Base-by-base conservation (phyloP, 2,113 vertebrate genomes). In the Xiphophorus hellerii region DNA sequence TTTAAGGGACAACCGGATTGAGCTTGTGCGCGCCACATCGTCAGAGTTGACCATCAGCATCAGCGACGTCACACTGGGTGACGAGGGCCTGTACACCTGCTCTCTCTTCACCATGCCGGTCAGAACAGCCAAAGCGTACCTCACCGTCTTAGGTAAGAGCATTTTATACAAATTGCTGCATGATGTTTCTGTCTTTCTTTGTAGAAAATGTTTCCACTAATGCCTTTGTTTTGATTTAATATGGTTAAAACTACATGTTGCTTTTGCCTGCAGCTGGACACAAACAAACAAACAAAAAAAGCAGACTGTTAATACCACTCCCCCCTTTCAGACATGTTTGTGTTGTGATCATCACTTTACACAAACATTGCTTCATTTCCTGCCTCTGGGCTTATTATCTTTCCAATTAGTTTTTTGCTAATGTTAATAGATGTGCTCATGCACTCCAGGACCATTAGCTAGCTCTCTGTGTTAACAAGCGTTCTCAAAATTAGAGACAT, bases 51-150 rank as follows among this genome's bases (percentile, higher is more conserved):
- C 96, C 60, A 99, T 99, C 94, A 99, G 96, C 8, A 96, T 99
- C 93, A 97, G 93, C 44, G 97, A 99, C 1, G 96, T 97, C 76
- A 93, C 95, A 11, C 95, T 99, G 89, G 93, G 94, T 0, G 98
- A 99, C 69, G 98, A 99, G 88, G 98, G 98, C 76, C 96, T 96
- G 85, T 99, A 99, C 88, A 99, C 98, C 85, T 99, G 98, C 81
- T 99, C 98, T 13, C 95, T 99, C 79, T 99, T 99, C 94, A 99
- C 98, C 64, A 98, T 99, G 97, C 98, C 98, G 31, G 96, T 99
- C 91, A 98, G 97, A 93, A 99, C 96, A 37, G 97, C 97, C 92
- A 99, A 97, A 94, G 97, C 98, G 92, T 99, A 96, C 92, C 95
- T 99, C 82, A 99, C 96, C 0, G 97, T 99, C 63, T 93, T 99